Evolutionary conservation across 2,797 vertebrate genomes (phyloP).

Genomic region (Enteromius fasciolatus): DNA sequence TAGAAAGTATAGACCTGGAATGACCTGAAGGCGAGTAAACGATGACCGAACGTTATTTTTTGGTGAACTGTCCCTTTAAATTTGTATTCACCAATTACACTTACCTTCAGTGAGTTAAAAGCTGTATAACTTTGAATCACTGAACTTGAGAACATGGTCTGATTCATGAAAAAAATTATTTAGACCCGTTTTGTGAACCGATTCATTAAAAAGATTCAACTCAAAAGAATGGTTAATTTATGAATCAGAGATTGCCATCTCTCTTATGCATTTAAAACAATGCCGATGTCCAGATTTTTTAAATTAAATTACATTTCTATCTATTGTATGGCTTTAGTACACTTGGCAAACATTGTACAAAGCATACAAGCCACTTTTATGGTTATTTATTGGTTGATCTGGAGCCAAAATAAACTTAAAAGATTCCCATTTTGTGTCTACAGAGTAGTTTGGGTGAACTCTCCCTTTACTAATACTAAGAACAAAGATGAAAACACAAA

Average conservation of each 20-base stretch:
- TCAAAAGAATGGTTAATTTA: background rate
- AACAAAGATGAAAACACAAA: conserved; percentile 29
- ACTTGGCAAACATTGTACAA: background rate
- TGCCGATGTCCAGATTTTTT: background rate
- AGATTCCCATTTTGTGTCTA: background rate
- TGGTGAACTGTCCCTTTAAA: background rate
- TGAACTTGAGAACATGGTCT: background rate
- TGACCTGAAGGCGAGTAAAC: no score
- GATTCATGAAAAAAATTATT: background rate
- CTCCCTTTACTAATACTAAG: background rate
- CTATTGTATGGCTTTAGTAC: background rate
- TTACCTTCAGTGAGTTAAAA: background rate
- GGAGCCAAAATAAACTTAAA: background rate
- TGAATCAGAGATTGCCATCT: background rate
- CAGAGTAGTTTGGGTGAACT: background rate
- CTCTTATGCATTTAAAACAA: background rate
- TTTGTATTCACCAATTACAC: background rate
- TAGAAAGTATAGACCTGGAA: no score
- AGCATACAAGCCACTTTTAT: background rate
- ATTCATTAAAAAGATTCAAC: background rate
- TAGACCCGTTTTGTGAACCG: background rate
- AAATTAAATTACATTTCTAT: background rate
- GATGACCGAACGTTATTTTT: background rate
- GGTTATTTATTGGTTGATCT: background rate
- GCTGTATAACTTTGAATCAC: background rate